Conservation (phyloP, 2,888 invertebrate species). For the Habrosyne pyritoides region DNA sequence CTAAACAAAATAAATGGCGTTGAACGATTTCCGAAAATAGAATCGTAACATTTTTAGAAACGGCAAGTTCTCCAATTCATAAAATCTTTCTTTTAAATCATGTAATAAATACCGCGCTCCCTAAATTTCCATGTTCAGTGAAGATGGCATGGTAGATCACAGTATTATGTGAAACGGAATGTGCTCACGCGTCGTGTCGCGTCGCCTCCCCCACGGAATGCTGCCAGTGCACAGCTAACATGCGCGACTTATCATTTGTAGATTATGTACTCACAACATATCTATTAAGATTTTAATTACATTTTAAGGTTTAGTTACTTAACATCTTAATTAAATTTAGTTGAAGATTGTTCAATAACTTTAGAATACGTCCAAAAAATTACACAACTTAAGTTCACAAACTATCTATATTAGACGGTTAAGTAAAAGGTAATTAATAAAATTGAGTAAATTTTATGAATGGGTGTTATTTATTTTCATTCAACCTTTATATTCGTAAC, state of each 20-base stretch:
- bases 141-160: conserved; percentile 39
- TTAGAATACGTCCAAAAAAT: too few relatives aligned
- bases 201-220: conserved; percentile 70
- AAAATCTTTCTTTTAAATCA: not conserved
- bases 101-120: conserved; percentile 9
- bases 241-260: conserved; percentile 34
- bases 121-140: conserved; percentile 47
- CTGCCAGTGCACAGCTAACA: conserved; percentile 37
- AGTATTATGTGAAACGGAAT: conserved; percentile 79
- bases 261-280: not conserved
- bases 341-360: not conserved
- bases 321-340: not conserved
- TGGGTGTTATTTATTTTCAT: too few relatives aligned
- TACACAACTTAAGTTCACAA: too few relatives aligned
- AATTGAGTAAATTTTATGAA: too few relatives aligned
- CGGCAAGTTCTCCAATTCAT: not conserved
- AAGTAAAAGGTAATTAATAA: too few relatives aligned
- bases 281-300: not conserved
- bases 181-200: conserved; percentile 65
- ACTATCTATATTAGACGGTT: too few relatives aligned
- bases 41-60: too few relatives aligned
- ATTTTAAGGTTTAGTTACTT: not conserved
- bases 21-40: too few relatives aligned
- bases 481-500: too few relatives aligned
- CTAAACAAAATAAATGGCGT: too few relatives aligned